These are phyloP conservation scores for Pedionomus torquatus DNA, from an alignment of 2,113 vertebrate species.

Conservation along the genomic window DNA sequence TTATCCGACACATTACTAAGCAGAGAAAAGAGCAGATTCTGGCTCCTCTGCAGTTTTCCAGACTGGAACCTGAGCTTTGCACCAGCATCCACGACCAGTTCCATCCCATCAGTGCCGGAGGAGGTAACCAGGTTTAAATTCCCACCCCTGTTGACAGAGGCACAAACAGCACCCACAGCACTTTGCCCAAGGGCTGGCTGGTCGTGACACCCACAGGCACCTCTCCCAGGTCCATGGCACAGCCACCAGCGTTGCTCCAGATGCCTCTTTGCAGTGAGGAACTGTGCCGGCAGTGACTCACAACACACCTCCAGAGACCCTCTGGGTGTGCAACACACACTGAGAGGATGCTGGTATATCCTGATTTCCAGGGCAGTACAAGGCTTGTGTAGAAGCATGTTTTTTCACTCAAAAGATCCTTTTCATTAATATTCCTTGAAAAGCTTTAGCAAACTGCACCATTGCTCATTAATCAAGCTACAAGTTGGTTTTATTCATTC, in stretches of 20 bases:
- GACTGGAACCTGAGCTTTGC: neutral
- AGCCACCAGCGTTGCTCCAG: too few species aligned
- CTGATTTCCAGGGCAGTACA: neutral
- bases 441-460: neutral
- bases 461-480: neutral
- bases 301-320: neutral
- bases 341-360: neutral
- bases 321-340: too few species aligned
- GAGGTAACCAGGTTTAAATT: neutral
- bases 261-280: neutral
- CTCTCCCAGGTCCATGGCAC: fast-evolving
- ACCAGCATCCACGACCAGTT: neutral
- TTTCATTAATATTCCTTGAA: neutral
- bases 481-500: neutral
- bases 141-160: neutral
- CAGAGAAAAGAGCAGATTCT: neutral
- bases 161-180: neutral
- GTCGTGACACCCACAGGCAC: fast-evolving
- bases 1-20: neutral
- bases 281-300: fast-evolving
- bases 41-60: neutral
- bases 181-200: neutral
- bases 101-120: neutral
- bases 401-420: neutral
- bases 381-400: neutral